Evolutionary conservation across 2,113 vertebrate genomes (phyloP).

Genomic region (Corythaixoides concolor): DNA sequence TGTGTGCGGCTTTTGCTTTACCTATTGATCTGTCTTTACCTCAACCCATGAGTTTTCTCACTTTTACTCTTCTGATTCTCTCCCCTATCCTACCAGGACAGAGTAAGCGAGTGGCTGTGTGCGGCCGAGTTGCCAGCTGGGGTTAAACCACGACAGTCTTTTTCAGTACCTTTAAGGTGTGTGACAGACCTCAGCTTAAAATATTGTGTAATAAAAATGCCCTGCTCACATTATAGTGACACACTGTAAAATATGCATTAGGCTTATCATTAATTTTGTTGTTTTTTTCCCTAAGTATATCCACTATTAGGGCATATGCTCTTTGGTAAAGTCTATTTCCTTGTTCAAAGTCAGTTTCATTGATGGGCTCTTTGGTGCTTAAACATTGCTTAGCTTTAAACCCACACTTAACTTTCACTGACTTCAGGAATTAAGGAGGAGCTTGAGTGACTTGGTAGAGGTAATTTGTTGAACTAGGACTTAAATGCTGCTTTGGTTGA

Average conservation of each 20-base stretch:
- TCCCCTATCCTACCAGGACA: too few species aligned
- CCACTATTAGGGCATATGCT: accelerated
- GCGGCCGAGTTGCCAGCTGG: neutral
- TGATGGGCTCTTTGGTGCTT: neutral
- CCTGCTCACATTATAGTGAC: neutral
- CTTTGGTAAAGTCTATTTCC: neutral
- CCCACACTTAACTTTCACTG: neutral
- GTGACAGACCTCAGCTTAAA: neutral
- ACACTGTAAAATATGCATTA: neutral
- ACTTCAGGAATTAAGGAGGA: neutral
- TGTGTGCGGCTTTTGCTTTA: too few species aligned
- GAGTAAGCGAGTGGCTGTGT: neutral
- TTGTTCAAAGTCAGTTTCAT: neutral
- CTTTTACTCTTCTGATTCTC: too few species aligned
- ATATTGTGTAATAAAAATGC: neutral
- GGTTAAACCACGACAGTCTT: neutral
- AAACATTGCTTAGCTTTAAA: neutral
- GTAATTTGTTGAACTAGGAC: neutral
- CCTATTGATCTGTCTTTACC: too few species aligned
- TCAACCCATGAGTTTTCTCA: too few species aligned
- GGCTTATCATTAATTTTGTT: neutral
- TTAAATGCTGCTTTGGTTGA: neutral
- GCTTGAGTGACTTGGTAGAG: neutral
- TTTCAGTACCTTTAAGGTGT: neutral
- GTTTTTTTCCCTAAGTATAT: neutral